Evolutionary conservation across 1,140 invertebrate genomes (phyloP).

Genomic region (Neomicropteryx cornuta): DNA sequence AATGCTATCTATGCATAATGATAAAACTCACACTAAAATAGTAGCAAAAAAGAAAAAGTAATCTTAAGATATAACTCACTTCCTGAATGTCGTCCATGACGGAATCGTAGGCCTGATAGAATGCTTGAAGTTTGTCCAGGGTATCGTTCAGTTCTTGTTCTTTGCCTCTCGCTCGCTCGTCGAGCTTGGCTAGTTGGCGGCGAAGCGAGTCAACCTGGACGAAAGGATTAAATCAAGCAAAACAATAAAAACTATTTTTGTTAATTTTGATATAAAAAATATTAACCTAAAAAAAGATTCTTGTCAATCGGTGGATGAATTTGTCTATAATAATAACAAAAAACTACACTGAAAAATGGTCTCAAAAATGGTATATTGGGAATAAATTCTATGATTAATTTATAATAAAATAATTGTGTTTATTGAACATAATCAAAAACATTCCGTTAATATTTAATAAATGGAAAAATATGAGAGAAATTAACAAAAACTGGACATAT

Average conservation of each 20-base stretch:
- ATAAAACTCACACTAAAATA: not conserved
- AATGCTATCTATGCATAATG: not conserved
- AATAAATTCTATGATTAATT: not conserved
- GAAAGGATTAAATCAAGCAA: slow-evolving; percentile 7
- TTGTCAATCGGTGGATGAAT: not conserved
- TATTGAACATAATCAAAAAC: no score
- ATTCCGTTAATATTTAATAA: no score
- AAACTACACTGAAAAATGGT: not conserved
- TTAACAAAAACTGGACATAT: no score
- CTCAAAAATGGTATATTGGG: not conserved
- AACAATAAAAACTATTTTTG: not conserved
- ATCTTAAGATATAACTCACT: slow-evolving; percentile 26
- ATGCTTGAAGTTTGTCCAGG: slow-evolving; percentile 67
- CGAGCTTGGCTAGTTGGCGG: slow-evolving; percentile 66
- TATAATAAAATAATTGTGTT: no score
- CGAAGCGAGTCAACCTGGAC: slow-evolving; percentile 63
- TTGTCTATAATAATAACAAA: not conserved
- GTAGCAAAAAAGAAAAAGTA: not conserved
- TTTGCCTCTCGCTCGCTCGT: slow-evolving; percentile 62
- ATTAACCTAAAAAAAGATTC: not conserved
- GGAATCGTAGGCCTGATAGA: slow-evolving; percentile 66
- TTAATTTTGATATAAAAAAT: not conserved
- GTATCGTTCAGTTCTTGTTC: slow-evolving; percentile 66
- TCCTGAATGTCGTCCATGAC: slow-evolving; percentile 70
- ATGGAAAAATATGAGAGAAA: no score